phyloP scores from a whole-genome alignment of 2,113 vertebrate species.

The Myodes glareolus region DNA sequence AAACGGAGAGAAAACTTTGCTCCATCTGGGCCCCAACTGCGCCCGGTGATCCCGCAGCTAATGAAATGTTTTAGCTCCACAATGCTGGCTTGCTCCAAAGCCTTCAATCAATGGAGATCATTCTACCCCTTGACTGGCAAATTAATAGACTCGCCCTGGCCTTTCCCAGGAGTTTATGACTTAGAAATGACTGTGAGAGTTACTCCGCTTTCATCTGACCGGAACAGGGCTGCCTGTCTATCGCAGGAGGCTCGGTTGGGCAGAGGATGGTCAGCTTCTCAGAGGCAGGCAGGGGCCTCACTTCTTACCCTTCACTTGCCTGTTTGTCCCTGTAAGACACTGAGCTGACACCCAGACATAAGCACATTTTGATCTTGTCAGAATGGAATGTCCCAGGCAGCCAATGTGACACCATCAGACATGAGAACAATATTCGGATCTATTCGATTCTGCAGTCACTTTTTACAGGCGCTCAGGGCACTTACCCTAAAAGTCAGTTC shows the following conservation, averaged over 20 bases:
- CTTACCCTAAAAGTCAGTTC: not conserved
- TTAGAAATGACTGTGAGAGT: constrained; percentile 52
- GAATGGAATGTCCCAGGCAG: rapidly evolving
- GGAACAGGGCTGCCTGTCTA: constrained; percentile 27
- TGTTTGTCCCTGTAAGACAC: not conserved
- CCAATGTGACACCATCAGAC: rapidly evolving
- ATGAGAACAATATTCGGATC: not conserved
- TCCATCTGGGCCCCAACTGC: constrained; percentile 30
- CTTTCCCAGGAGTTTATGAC: constrained; percentile 70
- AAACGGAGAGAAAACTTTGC: not conserved
- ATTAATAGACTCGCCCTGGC: constrained; percentile 28
- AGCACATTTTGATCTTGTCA: not conserved
- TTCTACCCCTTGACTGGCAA: constrained; percentile 66
- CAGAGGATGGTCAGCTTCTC: not conserved
- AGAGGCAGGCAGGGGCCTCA: not conserved
- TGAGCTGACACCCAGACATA: rapidly evolving
- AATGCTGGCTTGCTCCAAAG: constrained; percentile 64
- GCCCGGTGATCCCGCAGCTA: constrained; percentile 45
- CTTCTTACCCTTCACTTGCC: not conserved
- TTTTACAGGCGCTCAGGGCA: not conserved
- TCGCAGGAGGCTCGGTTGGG: not conserved
- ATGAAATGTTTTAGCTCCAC: constrained; percentile 53
- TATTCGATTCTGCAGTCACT: not conserved
- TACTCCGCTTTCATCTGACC: not conserved
- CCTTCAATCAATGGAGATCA: constrained; percentile 69